These are phyloP conservation scores for Anabacerthia variegaticeps DNA, from an alignment of 2,797 vertebrate species.

Conservation along the genomic window DNA sequence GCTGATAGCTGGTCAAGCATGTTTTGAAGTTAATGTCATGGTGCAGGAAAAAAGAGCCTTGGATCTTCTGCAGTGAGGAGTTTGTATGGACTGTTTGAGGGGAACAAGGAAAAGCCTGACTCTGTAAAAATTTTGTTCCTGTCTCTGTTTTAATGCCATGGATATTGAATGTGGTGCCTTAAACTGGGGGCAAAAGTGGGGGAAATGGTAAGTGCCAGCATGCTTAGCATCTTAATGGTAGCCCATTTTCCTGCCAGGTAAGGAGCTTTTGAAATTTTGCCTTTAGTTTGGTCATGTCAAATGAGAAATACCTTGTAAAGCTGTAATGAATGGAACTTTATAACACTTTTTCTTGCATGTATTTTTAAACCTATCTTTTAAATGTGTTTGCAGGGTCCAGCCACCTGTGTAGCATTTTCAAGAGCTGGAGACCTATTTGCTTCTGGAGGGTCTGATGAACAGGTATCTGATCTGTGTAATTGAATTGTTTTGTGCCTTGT, in stretches of 20 bases:
- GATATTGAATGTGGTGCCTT: neutral
- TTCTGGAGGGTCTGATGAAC: conserved; percentile 93
- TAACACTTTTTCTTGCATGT: neutral
- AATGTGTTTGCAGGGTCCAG: conserved; percentile 83
- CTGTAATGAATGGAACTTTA: neutral
- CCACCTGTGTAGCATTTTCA: conserved; percentile 88
- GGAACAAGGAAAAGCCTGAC: neutral
- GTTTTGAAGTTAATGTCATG: neutral
- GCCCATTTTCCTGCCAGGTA: neutral
- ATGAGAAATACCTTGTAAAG: neutral
- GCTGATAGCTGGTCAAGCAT: neutral
- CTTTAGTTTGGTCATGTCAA: neutral
- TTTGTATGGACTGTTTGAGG: neutral
- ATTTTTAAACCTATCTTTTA: neutral
- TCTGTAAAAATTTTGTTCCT: neutral
- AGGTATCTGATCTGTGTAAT: conserved; percentile 76
- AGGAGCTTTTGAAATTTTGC: neutral
- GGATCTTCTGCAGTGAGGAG: neutral
- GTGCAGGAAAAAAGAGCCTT: neutral
- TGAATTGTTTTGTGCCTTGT: neutral
- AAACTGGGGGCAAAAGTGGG: neutral
- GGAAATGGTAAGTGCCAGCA: neutral
- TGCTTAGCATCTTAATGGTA: neutral
- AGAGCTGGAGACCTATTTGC: conserved; percentile 88
- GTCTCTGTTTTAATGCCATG: neutral